phyloP scores from a whole-genome alignment of 1,140 invertebrate species.

The Theocolax elegans region DNA sequence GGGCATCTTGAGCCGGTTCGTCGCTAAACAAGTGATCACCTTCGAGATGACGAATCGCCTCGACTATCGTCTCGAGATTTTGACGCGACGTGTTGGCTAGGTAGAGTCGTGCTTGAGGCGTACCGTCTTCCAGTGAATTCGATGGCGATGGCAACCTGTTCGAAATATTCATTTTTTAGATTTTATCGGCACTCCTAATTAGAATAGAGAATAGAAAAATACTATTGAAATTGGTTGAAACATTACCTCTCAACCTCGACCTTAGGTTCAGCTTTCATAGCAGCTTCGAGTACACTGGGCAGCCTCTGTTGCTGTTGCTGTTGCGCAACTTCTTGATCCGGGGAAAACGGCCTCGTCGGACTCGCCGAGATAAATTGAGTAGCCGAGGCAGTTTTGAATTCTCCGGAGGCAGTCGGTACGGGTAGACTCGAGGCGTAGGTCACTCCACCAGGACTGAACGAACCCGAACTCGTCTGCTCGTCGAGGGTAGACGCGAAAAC shows the following conservation, averaged over 20 bases:
- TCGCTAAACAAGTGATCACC: constrained; percentile 91
- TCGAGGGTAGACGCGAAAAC: constrained; percentile 42
- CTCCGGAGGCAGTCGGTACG: constrained; percentile 29
- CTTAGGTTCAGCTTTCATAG: constrained; percentile 87
- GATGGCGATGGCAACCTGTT: constrained; percentile 71
- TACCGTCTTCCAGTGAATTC: constrained; percentile 68
- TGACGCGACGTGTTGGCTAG: constrained; percentile 86
- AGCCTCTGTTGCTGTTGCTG: constrained; percentile 62
- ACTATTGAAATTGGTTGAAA: too few relatives aligned
- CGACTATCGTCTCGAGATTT: constrained; percentile 96
- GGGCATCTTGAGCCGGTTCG: constrained; percentile 76
- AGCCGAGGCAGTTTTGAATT: constrained; percentile 4
- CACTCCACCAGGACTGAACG: constrained; percentile 23
- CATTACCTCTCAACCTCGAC: constrained; percentile 83
- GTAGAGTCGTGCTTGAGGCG: constrained; percentile 72
- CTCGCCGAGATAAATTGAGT: constrained; percentile 55
- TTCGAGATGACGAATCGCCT: constrained; percentile 96
- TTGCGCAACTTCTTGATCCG: constrained; percentile 43
- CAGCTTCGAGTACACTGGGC: constrained; percentile 81
- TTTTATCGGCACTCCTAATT: too few relatives aligned
- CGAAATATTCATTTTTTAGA: too few relatives aligned
- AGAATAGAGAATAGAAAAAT: too few relatives aligned
- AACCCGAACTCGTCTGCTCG: constrained; percentile 14
- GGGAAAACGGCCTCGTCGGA: constrained; percentile 59
- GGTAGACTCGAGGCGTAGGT: constrained; percentile 46